Evolutionary conservation across 2,888 invertebrate genomes (phyloP).

Genomic region (Drosophila austrosaltans): DNA sequence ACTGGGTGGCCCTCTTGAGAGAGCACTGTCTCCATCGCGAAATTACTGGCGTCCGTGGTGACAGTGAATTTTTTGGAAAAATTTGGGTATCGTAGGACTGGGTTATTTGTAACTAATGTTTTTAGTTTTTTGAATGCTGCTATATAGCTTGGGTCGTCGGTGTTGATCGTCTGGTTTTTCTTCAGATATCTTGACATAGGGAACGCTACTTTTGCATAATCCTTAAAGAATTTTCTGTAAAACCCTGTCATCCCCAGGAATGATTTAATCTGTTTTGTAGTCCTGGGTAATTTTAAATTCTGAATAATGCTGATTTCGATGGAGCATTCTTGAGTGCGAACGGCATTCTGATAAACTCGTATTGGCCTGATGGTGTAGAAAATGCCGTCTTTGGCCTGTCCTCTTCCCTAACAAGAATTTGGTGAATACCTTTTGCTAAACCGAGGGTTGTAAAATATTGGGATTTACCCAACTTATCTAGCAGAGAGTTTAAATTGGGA

Average conservation of each 20-base stretch:
- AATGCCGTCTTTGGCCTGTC: conserved; percentile 15
- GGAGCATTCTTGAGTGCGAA: background rate
- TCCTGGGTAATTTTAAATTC: conserved; percentile 9
- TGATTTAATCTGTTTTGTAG: conserved; percentile 7
- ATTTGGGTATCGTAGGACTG: background rate
- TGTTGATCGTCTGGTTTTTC: background rate
- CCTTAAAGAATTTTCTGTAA: conserved; percentile 16
- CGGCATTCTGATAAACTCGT: conserved; percentile 18
- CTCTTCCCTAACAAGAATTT: conserved; percentile 39
- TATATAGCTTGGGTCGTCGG: conserved; percentile 3
- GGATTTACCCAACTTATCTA: conserved; percentile 53
- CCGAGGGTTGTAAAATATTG: conserved; percentile 44
- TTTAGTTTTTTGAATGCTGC: conserved; percentile 8
- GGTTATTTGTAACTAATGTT: background rate
- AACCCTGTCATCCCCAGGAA: background rate
- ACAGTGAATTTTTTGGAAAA: background rate
- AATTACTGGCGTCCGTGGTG: conserved; percentile 9
- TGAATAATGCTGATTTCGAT: background rate
- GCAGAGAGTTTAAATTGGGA: conserved; percentile 46
- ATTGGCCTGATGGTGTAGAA: conserved; percentile 7
- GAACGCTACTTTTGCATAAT: conserved; percentile 15
- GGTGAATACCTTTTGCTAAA: conserved; percentile 43
- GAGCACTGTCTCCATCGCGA: conserved; percentile 12
- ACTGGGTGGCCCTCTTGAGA: conserved; percentile 14
- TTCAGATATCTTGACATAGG: conserved; percentile 9